Percentiles rank a stretch among this genome's conserved stretches.
Conservation (phyloP, 1,140 invertebrate species). For the Zophobas atratus region DNA sequence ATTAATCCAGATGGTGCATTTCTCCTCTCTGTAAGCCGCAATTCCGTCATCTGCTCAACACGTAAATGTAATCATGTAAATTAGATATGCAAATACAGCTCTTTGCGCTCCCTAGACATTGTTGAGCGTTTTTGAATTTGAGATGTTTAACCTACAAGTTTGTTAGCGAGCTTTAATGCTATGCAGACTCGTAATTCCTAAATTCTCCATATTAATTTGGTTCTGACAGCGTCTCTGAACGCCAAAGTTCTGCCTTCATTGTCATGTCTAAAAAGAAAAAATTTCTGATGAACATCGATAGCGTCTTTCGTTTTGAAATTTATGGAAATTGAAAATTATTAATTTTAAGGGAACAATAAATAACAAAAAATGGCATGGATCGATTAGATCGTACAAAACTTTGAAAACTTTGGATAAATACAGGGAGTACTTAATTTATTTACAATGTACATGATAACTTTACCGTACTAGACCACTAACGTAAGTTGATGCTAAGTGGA, state of each 20-base stretch:
- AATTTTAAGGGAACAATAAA: too few species aligned
- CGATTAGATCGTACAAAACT: too few species aligned
- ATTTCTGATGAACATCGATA: background rate
- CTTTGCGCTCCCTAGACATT: constrained; percentile 51
- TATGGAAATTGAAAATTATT: too few species aligned
- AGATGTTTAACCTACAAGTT: constrained; percentile 53
- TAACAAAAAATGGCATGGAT: too few species aligned
- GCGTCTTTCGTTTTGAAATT: too few species aligned
- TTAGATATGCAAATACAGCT: constrained; percentile 62
- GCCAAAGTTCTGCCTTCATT: too few species aligned
- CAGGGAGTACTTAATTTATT: too few species aligned
- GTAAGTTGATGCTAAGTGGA: too few species aligned
- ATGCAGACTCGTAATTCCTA: constrained; percentile 33
- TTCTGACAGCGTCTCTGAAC: background rate
- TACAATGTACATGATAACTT: too few species aligned
- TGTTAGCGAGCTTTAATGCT: constrained; percentile 54
- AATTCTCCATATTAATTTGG: constrained; percentile 33
- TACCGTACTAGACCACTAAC: too few species aligned
- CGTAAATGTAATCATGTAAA: constrained; percentile 64
- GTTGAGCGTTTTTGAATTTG: constrained; percentile 45
- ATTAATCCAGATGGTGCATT: constrained; percentile 60
- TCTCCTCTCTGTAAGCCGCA: constrained; percentile 54
- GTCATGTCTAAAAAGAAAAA: background rate
- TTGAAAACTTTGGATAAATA: too few species aligned
- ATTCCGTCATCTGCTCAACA: constrained; percentile 61